Percentiles rank a stretch among this genome's conserved stretches.
These are phyloP conservation scores for Cryptus armator DNA, from an alignment of 2,888 invertebrate genomes.

Conservation along the genomic window DNA sequence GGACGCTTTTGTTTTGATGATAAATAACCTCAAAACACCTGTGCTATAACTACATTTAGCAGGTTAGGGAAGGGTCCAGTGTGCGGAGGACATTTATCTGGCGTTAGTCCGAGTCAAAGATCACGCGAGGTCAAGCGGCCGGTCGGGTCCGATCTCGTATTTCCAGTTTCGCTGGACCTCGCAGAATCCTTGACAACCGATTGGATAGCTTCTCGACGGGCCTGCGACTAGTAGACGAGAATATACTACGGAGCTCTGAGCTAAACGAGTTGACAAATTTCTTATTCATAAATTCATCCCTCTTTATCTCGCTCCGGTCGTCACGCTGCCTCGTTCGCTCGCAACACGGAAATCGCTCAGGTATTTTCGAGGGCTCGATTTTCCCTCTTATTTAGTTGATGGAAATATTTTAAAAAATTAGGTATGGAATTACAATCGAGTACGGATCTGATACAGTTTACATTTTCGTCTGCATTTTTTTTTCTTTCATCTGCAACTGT, in stretches of 20 bases:
- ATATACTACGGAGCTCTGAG: slow-evolving; percentile 22
- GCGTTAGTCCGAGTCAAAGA: slow-evolving; percentile 53
- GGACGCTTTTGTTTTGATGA: not conserved
- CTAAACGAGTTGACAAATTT: slow-evolving; percentile 65
- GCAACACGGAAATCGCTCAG: slow-evolving; percentile 37
- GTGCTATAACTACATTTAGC: not conserved
- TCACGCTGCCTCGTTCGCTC: slow-evolving; percentile 24
- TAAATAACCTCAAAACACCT: slow-evolving; percentile 29
- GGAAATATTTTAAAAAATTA: slow-evolving; percentile 1
- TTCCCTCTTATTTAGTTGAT: slow-evolving; percentile 40
- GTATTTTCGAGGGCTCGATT: slow-evolving; percentile 32
- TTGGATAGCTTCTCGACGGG: slow-evolving; percentile 32
- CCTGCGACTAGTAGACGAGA: slow-evolving; percentile 9
- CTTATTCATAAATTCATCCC: slow-evolving; percentile 69
- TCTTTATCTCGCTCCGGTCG: slow-evolving; percentile 60
- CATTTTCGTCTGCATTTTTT: too few species aligned
- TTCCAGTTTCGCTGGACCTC: slow-evolving; percentile 71
- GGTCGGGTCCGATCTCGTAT: slow-evolving; percentile 61
- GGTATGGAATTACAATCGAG: not conserved
- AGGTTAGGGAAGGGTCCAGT: slow-evolving; percentile 64
- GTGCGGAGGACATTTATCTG: slow-evolving; percentile 59
- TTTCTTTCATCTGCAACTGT: too few species aligned
- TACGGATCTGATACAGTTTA: too few species aligned
- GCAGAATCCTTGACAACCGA: slow-evolving; percentile 56
- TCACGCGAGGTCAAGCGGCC: slow-evolving; percentile 51